phyloP scores from a whole-genome alignment of 2,797 vertebrate species.

The Petrocephalus schoutedeni region DNA sequence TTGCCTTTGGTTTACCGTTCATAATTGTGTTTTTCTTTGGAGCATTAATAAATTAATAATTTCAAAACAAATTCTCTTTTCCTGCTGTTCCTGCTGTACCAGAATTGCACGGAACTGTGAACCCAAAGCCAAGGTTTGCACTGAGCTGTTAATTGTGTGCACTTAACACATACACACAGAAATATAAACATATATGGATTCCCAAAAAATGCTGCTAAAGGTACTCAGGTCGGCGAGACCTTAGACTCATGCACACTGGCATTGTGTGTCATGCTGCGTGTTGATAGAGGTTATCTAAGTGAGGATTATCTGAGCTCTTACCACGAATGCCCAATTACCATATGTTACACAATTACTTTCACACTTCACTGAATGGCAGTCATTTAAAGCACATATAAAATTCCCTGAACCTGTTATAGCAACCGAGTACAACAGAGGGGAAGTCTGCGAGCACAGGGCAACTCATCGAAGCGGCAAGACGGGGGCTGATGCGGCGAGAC shows the following conservation, averaged over 20 bases:
- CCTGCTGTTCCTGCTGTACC: not conserved
- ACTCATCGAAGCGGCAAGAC: not conserved
- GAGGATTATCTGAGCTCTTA: constrained; percentile 17
- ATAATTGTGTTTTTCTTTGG: not conserved
- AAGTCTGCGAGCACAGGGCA: not conserved
- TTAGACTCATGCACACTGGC: not conserved
- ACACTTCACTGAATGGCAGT: constrained; percentile 3
- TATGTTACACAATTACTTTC: constrained; percentile 18
- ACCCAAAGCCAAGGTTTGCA: not conserved
- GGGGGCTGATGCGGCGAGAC: not conserved
- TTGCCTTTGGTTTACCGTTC: not conserved
- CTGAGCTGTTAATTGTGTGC: not conserved
- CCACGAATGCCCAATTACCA: constrained; percentile 15
- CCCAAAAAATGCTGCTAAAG: not conserved
- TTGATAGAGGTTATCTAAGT: constrained; percentile 5
- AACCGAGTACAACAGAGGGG: not conserved
- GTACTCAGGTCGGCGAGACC: not conserved
- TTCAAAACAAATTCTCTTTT: not conserved
- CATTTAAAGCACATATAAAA: constrained; percentile 21
- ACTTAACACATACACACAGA: not conserved
- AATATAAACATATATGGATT: not conserved
- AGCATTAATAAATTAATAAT: not conserved
- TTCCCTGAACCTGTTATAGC: not conserved
- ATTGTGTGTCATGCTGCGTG: not conserved
- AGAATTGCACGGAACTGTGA: not conserved